Conservation (phyloP, 2,888 invertebrate species). For the Stratiomys singularior region DNA sequence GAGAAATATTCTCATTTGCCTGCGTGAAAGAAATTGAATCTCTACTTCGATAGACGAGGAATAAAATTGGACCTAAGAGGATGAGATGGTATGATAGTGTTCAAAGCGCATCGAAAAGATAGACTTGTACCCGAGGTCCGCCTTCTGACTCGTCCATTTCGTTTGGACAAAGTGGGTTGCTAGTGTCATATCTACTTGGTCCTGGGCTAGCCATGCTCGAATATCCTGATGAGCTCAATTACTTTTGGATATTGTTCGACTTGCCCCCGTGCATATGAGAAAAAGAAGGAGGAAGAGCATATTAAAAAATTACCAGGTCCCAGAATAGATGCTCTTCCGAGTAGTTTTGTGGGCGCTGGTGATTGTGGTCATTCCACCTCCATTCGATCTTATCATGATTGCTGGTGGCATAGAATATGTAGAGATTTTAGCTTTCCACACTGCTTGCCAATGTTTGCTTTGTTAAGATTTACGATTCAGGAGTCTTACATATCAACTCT, state of each 20-base stretch:
- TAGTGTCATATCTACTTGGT: slow-evolving; percentile 82
- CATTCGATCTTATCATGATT: slow-evolving; percentile 79
- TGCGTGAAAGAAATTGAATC: no score
- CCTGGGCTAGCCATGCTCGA: slow-evolving; percentile 88
- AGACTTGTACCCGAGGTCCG: slow-evolving; percentile 60
- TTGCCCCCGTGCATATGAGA: slow-evolving; percentile 76
- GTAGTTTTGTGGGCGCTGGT: slow-evolving; percentile 68
- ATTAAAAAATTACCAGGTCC: slow-evolving; percentile 67
- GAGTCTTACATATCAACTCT: slow-evolving; percentile 34
- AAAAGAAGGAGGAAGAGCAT: slow-evolving; percentile 83
- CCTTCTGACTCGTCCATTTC: slow-evolving; percentile 80
- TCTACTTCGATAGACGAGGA: no score
- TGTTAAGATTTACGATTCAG: slow-evolving; percentile 39
- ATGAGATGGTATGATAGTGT: no score
- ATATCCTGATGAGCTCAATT: slow-evolving; percentile 87
- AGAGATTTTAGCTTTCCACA: slow-evolving; percentile 72
- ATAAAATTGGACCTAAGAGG: no score
- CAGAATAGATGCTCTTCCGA: slow-evolving; percentile 63
- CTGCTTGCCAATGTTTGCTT: slow-evolving; percentile 64
- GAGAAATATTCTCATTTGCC: no score
- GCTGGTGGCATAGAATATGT: slow-evolving; percentile 74
- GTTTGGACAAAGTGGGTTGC: slow-evolving; percentile 80
- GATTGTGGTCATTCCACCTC: slow-evolving; percentile 76
- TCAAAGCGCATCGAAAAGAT: no score
- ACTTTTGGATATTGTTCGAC: slow-evolving; percentile 83